Evolutionary conservation across 2,888 invertebrate species (phyloP).

Genomic region (Pantelozetes paolii): DNA sequence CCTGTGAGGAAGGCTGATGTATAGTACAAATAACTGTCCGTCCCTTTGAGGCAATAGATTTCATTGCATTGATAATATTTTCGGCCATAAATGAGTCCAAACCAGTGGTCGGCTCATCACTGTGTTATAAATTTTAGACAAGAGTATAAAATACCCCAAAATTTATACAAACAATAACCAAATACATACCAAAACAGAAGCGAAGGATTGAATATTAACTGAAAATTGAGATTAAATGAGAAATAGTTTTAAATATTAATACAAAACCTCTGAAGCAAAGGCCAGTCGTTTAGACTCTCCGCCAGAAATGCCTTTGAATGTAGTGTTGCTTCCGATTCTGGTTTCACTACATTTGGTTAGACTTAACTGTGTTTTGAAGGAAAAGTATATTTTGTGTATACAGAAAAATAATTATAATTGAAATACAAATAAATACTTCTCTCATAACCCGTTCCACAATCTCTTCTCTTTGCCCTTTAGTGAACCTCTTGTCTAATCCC

Average conservation of each 20-base stretch:
- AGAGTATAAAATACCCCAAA: no score
- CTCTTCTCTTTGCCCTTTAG: neutral
- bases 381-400: no score
- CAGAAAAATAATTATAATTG: neutral
- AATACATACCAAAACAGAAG: slow-evolving; percentile 69
- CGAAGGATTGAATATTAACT: slow-evolving; percentile 88
- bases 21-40: slow-evolving; percentile 59
- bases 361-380: slow-evolving; percentile 74
- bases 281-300: slow-evolving; percentile 92
- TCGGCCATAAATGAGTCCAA: slow-evolving; percentile 95
- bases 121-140: no score
- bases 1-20: slow-evolving; percentile 58
- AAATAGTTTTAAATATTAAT: neutral
- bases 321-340: slow-evolving; percentile 78
- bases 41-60: slow-evolving; percentile 53
- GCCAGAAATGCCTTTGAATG: slow-evolving; percentile 86
- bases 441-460: neutral
- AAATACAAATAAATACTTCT: neutral
- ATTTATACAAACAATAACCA: no score
- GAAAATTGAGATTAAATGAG: slow-evolving; percentile 41
- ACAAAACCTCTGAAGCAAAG: slow-evolving; percentile 82
- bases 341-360: slow-evolving; percentile 84
- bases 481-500: neutral
- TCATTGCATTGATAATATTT: slow-evolving; percentile 73
- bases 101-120: slow-evolving; percentile 92